phyloP scores from a whole-genome alignment of 2,888 invertebrate genomes.

The Zele albiditarsus region DNA sequence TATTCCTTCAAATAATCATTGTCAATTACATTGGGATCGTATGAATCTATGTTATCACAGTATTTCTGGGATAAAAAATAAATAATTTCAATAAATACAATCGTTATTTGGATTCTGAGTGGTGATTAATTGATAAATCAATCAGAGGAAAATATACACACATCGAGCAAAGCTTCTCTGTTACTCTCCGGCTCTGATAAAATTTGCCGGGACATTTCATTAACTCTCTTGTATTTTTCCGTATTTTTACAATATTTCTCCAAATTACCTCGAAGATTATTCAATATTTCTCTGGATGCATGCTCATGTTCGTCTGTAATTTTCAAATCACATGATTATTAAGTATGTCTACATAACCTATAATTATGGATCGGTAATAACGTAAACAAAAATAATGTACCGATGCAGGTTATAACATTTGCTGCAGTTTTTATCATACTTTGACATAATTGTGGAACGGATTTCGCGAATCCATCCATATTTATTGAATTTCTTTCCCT shows the following conservation, averaged over 20 bases:
- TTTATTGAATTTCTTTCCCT: neutral
- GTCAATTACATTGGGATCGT: slow-evolving; percentile 44
- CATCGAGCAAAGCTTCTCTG: neutral
- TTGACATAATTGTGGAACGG: slow-evolving; percentile 46
- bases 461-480: slow-evolving; percentile 22
- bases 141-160: neutral
- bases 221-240: slow-evolving; percentile 47
- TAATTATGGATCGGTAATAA: neutral
- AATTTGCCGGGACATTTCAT: slow-evolving; percentile 32
- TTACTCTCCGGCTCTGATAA: slow-evolving; percentile 22
- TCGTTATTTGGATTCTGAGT: slow-evolving; percentile 34
- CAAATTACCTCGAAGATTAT: slow-evolving; percentile 51
- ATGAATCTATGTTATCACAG: slow-evolving; percentile 44
- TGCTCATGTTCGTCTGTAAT: slow-evolving; percentile 47
- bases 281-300: slow-evolving; percentile 50
- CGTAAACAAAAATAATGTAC: slow-evolving; percentile 51
- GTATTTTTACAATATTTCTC: slow-evolving; percentile 50
- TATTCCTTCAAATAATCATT: slow-evolving; percentile 50
- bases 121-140: too few relatives aligned
- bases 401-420: slow-evolving; percentile 57
- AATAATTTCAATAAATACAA: slow-evolving; percentile 37
- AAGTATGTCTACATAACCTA: neutral
- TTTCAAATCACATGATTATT: slow-evolving; percentile 5
- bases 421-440: slow-evolving; percentile 59
- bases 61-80: slow-evolving; percentile 52